Percentiles rank a stretch among this genome's conserved stretches.
Evolutionary conservation across 2,888 invertebrate species (phyloP).

Genomic region (Dryocosmus kuriphilus): DNA sequence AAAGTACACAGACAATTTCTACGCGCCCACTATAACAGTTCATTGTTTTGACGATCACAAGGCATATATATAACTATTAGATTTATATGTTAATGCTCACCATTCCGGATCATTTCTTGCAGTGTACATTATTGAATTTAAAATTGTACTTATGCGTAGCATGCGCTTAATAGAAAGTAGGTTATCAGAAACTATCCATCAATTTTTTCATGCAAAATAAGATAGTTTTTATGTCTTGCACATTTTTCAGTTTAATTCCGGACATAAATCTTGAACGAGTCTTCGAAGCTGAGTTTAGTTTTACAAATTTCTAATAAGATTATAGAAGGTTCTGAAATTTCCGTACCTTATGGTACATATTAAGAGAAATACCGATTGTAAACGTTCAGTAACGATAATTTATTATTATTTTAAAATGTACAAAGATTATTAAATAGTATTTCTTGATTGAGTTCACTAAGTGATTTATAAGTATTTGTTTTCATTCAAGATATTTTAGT

Average conservation of each 20-base stretch:
- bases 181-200: slow-evolving; percentile 25
- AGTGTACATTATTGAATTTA: slow-evolving; percentile 8
- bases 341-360: background rate
- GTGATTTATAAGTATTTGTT: too few relatives aligned
- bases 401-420: background rate
- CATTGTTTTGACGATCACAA: background rate
- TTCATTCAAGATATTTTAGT: too few relatives aligned
- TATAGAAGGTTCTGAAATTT: background rate
- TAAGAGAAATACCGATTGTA: background rate
- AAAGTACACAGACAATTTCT: slow-evolving; percentile 60
- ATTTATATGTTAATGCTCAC: slow-evolving; percentile 9
- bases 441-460: too few relatives aligned
- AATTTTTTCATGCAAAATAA: slow-evolving; percentile 19
- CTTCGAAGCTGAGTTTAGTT: background rate
- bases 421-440: too few relatives aligned
- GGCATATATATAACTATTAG: slow-evolving; percentile 16
- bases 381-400: background rate
- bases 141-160: background rate
- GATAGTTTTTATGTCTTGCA: background rate
- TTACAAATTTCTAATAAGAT: background rate
- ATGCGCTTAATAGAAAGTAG: slow-evolving; percentile 6
- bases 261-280: background rate
- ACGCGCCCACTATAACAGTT: slow-evolving; percentile 20
- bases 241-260: background rate
- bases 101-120: slow-evolving; percentile 1